Conservation (phyloP, 2,888 invertebrate genomes). For the Heliothis peltigera region DNA sequence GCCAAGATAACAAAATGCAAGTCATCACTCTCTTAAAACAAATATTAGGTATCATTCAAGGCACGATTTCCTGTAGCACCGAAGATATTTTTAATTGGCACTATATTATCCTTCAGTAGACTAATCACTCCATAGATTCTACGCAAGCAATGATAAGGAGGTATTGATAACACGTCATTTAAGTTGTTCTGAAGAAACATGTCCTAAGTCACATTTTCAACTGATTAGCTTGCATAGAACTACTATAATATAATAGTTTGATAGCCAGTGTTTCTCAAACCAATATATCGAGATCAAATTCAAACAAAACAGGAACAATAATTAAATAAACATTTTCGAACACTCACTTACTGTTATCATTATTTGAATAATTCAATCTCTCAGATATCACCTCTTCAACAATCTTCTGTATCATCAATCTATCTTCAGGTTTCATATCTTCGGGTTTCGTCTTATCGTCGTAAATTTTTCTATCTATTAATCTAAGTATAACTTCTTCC, state of each 20-base stretch:
- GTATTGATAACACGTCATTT: not conserved
- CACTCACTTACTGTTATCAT: conserved; percentile 63
- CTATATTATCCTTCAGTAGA: conserved; percentile 14
- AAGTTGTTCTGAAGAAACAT: not conserved
- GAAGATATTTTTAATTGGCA: conserved; percentile 41
- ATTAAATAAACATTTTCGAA: conserved; percentile 8
- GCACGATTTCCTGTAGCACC: conserved; percentile 41
- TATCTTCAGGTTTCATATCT: conserved; percentile 84
- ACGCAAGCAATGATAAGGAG: not conserved
- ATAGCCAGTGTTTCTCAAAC: conserved; percentile 13
- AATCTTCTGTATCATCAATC: conserved; percentile 84
- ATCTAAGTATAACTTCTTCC: conserved; percentile 84
- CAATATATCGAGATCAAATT: conserved; percentile 54
- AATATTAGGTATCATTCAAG: conserved; percentile 36
- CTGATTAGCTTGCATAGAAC: not conserved
- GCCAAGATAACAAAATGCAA: conserved; percentile 46
- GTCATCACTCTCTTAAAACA: conserved; percentile 27
- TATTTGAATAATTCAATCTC: conserved; percentile 79
- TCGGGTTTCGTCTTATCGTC: conserved; percentile 88
- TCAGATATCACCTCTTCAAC: conserved; percentile 86
- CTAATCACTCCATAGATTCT: not conserved
- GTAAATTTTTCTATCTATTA: conserved; percentile 88
- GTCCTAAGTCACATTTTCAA: not conserved
- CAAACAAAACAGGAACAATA: conserved; percentile 40
- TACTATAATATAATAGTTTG: conserved; percentile 3